Evolutionary conservation across 2,113 vertebrate genomes (phyloP).

Genomic region (Crotophaga sulcirostris): DNA sequence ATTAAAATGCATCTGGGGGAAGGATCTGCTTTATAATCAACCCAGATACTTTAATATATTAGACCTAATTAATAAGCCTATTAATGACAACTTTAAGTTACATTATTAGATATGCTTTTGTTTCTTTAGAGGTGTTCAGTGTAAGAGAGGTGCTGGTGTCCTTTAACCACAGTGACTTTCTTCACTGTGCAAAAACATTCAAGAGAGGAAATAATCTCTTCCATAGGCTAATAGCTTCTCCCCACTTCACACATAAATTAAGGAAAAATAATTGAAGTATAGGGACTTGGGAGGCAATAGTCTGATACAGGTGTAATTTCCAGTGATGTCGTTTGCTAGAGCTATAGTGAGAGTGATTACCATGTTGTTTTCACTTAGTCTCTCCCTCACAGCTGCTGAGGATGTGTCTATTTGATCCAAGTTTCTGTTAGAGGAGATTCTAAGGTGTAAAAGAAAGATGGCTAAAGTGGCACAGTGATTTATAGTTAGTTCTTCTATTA

Average conservation of each 20-base stretch:
- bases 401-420: background rate
- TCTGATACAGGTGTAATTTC: slow-evolving; percentile 24
- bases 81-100: background rate
- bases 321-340: background rate
- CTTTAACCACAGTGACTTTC: background rate
- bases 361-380: background rate
- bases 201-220: background rate
- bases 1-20: slow-evolving; percentile 42
- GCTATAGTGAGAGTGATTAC: background rate
- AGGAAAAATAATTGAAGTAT: background rate
- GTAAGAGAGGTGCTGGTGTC: background rate
- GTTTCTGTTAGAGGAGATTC: background rate
- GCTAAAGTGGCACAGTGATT: background rate
- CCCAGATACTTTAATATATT: slow-evolving; percentile 8
- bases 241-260: slow-evolving; percentile 27
- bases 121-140: background rate
- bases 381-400: background rate
- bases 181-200: background rate
- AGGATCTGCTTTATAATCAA: slow-evolving; percentile 29
- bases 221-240: background rate
- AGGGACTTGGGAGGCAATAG: background rate
- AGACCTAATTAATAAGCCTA: slow-evolving; percentile 16
- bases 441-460: background rate
- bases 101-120: background rate
- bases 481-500: background rate